Conservation (phyloP, 2,888 invertebrate species). For the Pemphredon lugubris region DNA sequence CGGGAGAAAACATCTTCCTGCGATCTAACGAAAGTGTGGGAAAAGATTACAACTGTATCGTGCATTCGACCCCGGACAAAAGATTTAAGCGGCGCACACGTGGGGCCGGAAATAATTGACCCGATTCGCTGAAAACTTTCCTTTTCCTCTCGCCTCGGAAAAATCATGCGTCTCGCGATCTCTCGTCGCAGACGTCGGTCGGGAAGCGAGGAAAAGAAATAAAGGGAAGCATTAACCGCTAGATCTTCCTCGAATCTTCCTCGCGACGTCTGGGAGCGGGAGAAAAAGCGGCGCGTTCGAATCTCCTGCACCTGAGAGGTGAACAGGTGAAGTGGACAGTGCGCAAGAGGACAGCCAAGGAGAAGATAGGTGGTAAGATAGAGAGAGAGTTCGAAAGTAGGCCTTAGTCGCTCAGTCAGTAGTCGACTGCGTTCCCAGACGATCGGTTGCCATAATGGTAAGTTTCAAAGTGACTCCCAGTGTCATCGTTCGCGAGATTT, state of each 20-base stretch:
- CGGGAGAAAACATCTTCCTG: too few relatives aligned
- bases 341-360: too few relatives aligned
- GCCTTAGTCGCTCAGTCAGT: slow-evolving; percentile 78
- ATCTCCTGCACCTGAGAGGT: slow-evolving; percentile 1
- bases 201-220: too few relatives aligned
- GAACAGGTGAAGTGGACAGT: too few relatives aligned
- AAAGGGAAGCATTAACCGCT: slow-evolving; percentile 36
- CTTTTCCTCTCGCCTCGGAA: slow-evolving; percentile 70
- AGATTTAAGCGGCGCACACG: not conserved
- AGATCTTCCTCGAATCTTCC: slow-evolving; percentile 14
- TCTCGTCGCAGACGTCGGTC: too few relatives aligned
- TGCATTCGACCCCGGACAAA: too few relatives aligned
- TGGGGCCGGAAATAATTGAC: not conserved
- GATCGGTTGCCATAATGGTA: slow-evolving; percentile 78
- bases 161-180: too few relatives aligned
- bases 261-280: not conserved
- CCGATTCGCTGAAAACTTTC: slow-evolving; percentile 58
- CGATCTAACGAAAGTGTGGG: too few relatives aligned
- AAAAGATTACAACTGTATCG: too few relatives aligned
- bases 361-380: too few relatives aligned
- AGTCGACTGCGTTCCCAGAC: slow-evolving; percentile 77
- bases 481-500: not conserved
- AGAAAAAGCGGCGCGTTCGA: not conserved
- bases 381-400: slow-evolving; percentile 81
- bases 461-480: slow-evolving; percentile 60